Evolutionary conservation across 2,113 vertebrate genomes (phyloP).

Genomic region (Puffinus mauretanicus): DNA sequence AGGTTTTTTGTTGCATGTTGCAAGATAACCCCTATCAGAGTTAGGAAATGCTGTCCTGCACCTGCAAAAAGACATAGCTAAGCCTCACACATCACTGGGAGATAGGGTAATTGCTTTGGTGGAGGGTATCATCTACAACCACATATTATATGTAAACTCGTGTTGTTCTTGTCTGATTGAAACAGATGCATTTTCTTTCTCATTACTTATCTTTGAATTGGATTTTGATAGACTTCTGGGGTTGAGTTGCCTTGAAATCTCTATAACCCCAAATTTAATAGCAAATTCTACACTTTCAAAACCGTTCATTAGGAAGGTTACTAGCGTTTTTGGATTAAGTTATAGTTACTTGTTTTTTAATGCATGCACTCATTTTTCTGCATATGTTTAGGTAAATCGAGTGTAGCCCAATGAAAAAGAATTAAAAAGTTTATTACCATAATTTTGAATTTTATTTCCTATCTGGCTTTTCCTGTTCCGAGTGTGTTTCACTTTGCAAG

Average conservation of each 20-base stretch:
- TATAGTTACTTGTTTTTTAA: background rate
- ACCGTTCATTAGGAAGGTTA: background rate
- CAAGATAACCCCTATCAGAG: background rate
- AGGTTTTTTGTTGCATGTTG: background rate
- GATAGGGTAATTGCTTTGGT: background rate
- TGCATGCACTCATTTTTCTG: background rate
- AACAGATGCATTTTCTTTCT: background rate
- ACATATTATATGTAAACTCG: background rate
- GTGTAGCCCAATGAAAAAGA: background rate
- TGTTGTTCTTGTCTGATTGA: background rate
- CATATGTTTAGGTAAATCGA: background rate
- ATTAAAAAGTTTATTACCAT: background rate
- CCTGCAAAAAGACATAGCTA: background rate
- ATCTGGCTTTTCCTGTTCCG: background rate
- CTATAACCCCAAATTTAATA: background rate
- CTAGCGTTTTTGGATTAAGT: background rate
- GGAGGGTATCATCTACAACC: background rate
- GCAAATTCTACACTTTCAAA: background rate
- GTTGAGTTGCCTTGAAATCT: background rate
- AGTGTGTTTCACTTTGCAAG: background rate
- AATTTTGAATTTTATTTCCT: background rate
- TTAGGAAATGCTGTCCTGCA: background rate
- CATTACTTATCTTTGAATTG: background rate
- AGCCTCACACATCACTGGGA: background rate
- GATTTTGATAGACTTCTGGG: background rate